These are phyloP conservation scores for Cromileptes altivelis DNA, from an alignment of 2,113 vertebrate species.

Conservation along the genomic window DNA sequence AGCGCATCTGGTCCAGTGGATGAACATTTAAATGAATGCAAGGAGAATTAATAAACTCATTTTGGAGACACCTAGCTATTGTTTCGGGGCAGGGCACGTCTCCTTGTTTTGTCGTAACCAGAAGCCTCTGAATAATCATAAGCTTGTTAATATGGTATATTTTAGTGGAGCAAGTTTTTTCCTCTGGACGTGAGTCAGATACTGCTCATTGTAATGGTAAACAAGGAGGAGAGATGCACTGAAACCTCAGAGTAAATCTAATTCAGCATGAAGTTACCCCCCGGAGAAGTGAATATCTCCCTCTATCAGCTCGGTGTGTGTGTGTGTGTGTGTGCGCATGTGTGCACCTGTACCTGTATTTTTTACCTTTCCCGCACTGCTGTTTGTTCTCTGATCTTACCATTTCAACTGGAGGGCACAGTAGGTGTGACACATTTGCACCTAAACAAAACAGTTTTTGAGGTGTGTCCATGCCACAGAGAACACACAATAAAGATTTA, in stretches of 20 bases:
- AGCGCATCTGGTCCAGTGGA: constrained; percentile 50
- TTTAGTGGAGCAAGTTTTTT: constrained; percentile 36
- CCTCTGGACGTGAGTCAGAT: constrained; percentile 43
- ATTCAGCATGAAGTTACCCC: constrained; percentile 67
- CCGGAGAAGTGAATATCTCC: constrained; percentile 57
- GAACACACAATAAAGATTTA: constrained; percentile 3
- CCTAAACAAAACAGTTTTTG: constrained; percentile 38
- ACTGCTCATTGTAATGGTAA: constrained; percentile 49
- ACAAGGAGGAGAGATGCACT: constrained; percentile 46
- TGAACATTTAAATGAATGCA: constrained; percentile 47
- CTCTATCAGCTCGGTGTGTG: constrained; percentile 41
- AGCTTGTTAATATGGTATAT: constrained; percentile 25
- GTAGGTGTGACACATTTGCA: constrained; percentile 23
- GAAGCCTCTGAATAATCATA: constrained; percentile 46
- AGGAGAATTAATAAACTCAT: constrained; percentile 18
- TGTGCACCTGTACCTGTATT: constrained; percentile 41
- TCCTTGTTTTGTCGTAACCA: constrained; percentile 26
- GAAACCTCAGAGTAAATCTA: constrained; percentile 58
- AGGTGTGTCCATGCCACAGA: not conserved
- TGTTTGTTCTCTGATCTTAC: constrained; percentile 51
- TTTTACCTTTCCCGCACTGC: constrained; percentile 26
- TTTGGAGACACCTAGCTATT: constrained; percentile 10
- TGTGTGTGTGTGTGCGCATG: not conserved
- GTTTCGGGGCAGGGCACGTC: constrained; percentile 15
- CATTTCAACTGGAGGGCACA: constrained; percentile 32